These are phyloP conservation scores for Phalloptychus januarius DNA, from an alignment of 2,797 vertebrate species.

Conservation along the genomic window DNA sequence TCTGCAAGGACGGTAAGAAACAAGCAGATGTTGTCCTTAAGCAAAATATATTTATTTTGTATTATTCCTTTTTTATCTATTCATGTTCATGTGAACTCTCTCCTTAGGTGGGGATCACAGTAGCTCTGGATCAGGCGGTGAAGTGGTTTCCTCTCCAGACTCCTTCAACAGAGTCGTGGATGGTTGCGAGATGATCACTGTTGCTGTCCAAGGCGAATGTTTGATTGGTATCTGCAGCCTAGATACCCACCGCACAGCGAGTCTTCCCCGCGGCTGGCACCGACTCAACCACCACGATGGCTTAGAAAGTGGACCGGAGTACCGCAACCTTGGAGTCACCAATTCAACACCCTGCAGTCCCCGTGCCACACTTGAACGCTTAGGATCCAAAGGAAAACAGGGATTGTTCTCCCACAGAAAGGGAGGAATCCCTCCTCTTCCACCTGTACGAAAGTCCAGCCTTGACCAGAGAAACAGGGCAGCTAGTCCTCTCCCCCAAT, in stretches of 20 bases:
- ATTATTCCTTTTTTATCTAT: neutral
- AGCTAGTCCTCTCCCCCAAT: conserved; percentile 75
- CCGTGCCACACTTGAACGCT: conserved; percentile 87
- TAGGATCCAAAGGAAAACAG: conserved; percentile 85
- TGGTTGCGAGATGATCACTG: conserved; percentile 87
- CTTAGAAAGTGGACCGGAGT: conserved; percentile 77
- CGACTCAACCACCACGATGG: conserved; percentile 84
- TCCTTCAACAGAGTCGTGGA: conserved; percentile 86
- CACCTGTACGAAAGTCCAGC: conserved; percentile 95
- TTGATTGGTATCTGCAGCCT: conserved; percentile 77
- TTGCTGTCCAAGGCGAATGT: conserved; percentile 66
- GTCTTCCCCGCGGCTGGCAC: conserved; percentile 85
- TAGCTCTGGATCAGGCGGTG: conserved; percentile 80
- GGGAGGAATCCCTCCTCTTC: conserved; percentile 92
- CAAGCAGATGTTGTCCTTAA: neutral
- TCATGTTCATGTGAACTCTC: conserved; percentile 5
- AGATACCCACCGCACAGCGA: conserved; percentile 84
- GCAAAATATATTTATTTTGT: neutral
- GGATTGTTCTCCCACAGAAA: conserved; percentile 89
- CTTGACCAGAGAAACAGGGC: conserved; percentile 94
- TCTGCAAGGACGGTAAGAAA: conserved; percentile 53
- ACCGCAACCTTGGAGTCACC: conserved; percentile 65
- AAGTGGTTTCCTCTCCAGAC: conserved; percentile 84
- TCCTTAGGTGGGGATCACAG: conserved; percentile 73
- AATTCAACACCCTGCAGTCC: conserved; percentile 85